These are phyloP conservation scores for Yponomeuta plumbellus DNA, from an alignment of 2,888 invertebrate genomes.

Conservation along the genomic window DNA sequence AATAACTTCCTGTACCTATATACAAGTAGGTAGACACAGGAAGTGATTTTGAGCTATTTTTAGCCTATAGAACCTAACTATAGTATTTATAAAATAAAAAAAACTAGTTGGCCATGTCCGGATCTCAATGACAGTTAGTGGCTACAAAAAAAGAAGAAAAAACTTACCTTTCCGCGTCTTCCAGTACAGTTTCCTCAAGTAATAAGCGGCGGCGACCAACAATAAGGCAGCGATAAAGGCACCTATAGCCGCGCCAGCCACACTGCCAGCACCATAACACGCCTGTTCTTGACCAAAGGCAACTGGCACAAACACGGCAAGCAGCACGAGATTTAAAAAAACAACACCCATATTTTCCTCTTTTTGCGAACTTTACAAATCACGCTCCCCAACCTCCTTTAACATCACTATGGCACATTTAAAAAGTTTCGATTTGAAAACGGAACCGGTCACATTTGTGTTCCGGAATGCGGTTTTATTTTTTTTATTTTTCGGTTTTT, in stretches of 20 bases:
- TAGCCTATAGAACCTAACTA: no score
- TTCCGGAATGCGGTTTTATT: constrained; percentile 39
- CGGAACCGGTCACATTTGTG: constrained; percentile 54
- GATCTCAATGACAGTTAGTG: neutral
- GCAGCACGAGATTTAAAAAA: constrained; percentile 39
- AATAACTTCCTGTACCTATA: neutral
- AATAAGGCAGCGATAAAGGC: constrained; percentile 81
- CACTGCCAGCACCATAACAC: constrained; percentile 82
- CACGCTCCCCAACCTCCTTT: constrained; percentile 19
- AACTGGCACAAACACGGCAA: constrained; percentile 63
- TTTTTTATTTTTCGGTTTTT: constrained; percentile 32
- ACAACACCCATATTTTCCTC: constrained; percentile 60
- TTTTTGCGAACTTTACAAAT: constrained; percentile 27
- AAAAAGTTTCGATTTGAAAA: constrained; percentile 21
- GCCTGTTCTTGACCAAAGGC: constrained; percentile 63
- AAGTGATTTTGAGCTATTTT: no score
- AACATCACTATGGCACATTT: constrained; percentile 53
- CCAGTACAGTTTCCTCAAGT: constrained; percentile 79
- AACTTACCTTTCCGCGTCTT: constrained; percentile 76
- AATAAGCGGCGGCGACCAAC: constrained; percentile 73
- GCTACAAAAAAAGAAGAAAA: neutral
- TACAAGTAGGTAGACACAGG: no score
- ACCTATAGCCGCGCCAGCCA: constrained; percentile 83
- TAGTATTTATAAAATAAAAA: neutral
- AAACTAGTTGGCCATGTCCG: neutral